Percentiles rank a stretch among this genome's conserved stretches.
Conservation (phyloP, 2,888 invertebrate genomes). For the Platerodrilus igneus region DNA sequence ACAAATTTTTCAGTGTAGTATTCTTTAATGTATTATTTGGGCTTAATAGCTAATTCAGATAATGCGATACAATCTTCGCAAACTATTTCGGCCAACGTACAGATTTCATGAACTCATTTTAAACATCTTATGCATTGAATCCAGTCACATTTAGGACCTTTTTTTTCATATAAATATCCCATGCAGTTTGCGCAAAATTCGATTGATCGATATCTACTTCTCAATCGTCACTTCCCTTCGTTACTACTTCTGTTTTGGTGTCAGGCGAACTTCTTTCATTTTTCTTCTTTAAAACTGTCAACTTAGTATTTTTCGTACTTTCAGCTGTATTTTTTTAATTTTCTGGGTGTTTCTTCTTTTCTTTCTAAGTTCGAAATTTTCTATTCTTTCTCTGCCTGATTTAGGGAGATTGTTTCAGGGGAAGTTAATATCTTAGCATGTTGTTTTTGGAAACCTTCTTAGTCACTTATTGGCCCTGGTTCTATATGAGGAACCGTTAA, state of each 20-base stretch:
- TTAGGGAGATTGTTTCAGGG: conserved; percentile 9
- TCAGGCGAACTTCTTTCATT: not conserved
- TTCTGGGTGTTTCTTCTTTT: conserved; percentile 5
- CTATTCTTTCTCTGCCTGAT: conserved; percentile 4
- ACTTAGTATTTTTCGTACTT: conserved; percentile 1
- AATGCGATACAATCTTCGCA: too few relatives aligned
- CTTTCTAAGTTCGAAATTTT: conserved; percentile 1
- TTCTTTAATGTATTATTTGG: too few relatives aligned
- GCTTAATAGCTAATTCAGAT: too few relatives aligned
- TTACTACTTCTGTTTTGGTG: not conserved
- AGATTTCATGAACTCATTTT: conserved; percentile 14
- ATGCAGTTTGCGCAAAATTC: conserved; percentile 11
- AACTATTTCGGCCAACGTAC: conserved; percentile 12
- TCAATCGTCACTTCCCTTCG: conserved; percentile 8
- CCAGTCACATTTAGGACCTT: conserved; percentile 14
- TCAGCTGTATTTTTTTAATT: not conserved
- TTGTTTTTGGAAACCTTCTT: conserved; percentile 14
- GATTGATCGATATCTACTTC: conserved; percentile 8
- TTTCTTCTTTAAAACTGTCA: conserved; percentile 4
- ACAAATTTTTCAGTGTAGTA: too few relatives aligned
- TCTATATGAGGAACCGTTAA: conserved; percentile 9
- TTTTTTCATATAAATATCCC: conserved; percentile 13
- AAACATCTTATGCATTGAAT: conserved; percentile 13
- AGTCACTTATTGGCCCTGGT: conserved; percentile 17
- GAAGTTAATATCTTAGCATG: conserved; percentile 14